Base-by-base conservation (phyloP, 1,140 invertebrate genomes). In the Lysiphlebus fabarum region DNA sequence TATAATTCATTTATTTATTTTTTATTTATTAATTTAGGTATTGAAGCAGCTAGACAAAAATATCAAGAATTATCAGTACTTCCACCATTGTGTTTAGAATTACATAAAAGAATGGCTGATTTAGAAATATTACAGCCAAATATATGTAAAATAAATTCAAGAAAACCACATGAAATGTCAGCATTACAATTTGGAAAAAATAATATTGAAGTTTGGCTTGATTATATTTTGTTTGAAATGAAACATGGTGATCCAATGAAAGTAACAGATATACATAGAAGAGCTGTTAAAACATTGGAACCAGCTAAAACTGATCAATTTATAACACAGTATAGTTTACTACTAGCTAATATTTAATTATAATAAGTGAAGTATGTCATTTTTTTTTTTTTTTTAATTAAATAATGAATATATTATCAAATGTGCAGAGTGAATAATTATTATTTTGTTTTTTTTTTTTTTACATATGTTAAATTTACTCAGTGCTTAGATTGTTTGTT, bases 211-310 rank as follows among this genome's bases (percentile, higher is more conserved):
- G 70, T 86, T 9, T 87, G 85, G 85, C 71, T 86, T 45, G 76
- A 83, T 61, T 84, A 81, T 59, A 77, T 85, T 11, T 73, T 72
- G 26, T 84, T 85, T 64, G 84, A 86, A 73, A 71, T 78, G 64
- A 78, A 78, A 47, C 61, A 74, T 41, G 82, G 83, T 2, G 74
- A 82, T 43, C 63, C 77, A 0, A 69, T 72, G 9, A 77, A 70
- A 56, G 70, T 78, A 40, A 71, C 75, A 4, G 62, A 67, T 1
- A 65, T 86, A 12, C 76, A 84, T 49, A 72, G 66, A 37, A 77
- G 78, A 67, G 84, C 84, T 38, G 68, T 82, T 4, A 80, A 78
- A 63, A 77, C 67, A 10, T 68, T 85, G 38, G 62, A 79, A 41
- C 51, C 69, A 4, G 44, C 40, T 11, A 63, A 75, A 12, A 66